phyloP scores from a whole-genome alignment of 2,888 invertebrate genomes.

The Diplazon laetatorius region DNA sequence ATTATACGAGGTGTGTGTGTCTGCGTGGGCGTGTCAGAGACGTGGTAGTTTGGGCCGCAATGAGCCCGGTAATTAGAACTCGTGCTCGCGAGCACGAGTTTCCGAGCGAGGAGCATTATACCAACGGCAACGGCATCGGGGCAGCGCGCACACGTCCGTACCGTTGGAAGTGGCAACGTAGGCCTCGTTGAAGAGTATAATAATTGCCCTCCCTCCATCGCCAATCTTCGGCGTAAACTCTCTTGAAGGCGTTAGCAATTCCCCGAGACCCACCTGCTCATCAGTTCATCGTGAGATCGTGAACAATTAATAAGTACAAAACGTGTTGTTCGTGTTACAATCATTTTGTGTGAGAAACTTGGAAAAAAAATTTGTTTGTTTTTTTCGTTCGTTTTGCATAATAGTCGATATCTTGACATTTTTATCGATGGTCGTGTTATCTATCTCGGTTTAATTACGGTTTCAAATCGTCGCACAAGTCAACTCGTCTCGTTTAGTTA shows the following conservation, averaged over 20 bases:
- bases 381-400: background rate
- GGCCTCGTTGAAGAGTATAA: slow-evolving; percentile 58
- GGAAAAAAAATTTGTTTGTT: background rate
- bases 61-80: slow-evolving; percentile 59
- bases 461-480: too few relatives aligned
- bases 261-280: slow-evolving; percentile 54
- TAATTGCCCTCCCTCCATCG: slow-evolving; percentile 69
- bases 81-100: slow-evolving; percentile 38
- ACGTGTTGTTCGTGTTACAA: slow-evolving; percentile 45
- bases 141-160: background rate
- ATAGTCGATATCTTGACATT: too few relatives aligned
- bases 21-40: too few relatives aligned
- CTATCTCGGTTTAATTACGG: too few relatives aligned
- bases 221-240: slow-evolving; percentile 62
- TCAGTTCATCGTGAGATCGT: slow-evolving; percentile 77
- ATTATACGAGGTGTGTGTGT: slow-evolving; percentile 38
- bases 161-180: slow-evolving; percentile 66
- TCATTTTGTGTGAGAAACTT: slow-evolving; percentile 20
- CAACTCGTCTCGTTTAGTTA: background rate
- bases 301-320: slow-evolving; percentile 76
- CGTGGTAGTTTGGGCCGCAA: slow-evolving; percentile 47
- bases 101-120: slow-evolving; percentile 41
- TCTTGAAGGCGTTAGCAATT: slow-evolving; percentile 65
- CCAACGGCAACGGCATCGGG: background rate
- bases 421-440: too few relatives aligned